Conservation (phyloP, 23 tunicate species). For the Phallusia fumigata region DNA sequence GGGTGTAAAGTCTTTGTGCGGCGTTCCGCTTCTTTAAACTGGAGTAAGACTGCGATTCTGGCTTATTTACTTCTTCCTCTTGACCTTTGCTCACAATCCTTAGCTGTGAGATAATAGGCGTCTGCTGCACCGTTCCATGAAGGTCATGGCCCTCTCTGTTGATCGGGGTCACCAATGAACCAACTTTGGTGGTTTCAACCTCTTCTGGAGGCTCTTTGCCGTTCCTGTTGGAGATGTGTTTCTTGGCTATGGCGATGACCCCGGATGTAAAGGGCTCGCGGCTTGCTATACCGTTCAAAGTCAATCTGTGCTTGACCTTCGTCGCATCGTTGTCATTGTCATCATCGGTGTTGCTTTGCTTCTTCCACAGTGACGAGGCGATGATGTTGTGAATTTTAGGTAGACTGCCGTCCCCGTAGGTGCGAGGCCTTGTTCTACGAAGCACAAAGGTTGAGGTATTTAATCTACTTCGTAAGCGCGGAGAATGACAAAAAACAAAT, state of each 20-base stretch:
- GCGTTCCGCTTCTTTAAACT: constrained; percentile 22
- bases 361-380: constrained; percentile 53
- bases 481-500: too few relatives aligned
- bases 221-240: constrained; percentile 21
- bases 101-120: neutral
- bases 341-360: constrained; percentile 4
- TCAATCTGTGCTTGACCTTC: constrained; percentile 44
- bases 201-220: neutral
- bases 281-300: constrained; percentile 53
- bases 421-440: constrained; percentile 61
- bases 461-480: too few relatives aligned
- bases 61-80: neutral
- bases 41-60: neutral
- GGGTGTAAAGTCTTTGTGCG: constrained; percentile 34
- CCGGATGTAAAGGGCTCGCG: constrained; percentile 44
- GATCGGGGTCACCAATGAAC: neutral
- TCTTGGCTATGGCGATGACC: constrained; percentile 55
- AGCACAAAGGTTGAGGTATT: neutral
- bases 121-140: neutral
- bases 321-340: constrained; percentile 2
- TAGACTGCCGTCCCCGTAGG: constrained; percentile 45
- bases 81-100: neutral
- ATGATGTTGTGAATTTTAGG: constrained; percentile 58
- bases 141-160: neutral
- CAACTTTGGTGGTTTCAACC: neutral